Conservation (phyloP, 1,140 invertebrate species). For the Polyergus mexicanus region DNA sequence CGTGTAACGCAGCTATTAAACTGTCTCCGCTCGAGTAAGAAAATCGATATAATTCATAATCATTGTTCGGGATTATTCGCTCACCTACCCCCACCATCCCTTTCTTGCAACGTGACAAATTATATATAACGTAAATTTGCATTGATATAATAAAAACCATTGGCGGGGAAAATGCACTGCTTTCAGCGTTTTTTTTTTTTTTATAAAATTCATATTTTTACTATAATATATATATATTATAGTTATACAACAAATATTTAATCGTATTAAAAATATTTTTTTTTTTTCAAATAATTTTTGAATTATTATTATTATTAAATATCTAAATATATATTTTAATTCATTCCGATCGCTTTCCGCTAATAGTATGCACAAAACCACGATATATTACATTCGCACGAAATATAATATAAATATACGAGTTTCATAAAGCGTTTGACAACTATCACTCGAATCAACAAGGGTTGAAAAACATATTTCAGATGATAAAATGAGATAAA, state of each 20-base stretch:
- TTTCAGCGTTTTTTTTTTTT: background rate
- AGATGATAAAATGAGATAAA: background rate
- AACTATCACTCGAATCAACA: too few relatives aligned
- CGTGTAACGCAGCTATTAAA: background rate
- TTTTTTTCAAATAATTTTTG: too few relatives aligned
- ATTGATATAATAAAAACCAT: background rate
- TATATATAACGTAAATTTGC: constrained; percentile 20
- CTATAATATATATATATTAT: background rate
- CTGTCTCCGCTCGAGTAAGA: constrained; percentile 2
- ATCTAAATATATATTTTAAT: too few relatives aligned
- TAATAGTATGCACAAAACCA: too few relatives aligned
- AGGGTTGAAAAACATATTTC: too few relatives aligned
- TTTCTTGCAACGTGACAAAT: background rate
- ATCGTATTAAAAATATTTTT: too few relatives aligned
- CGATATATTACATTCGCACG: too few relatives aligned
- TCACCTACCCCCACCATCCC: background rate
- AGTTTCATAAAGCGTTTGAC: too few relatives aligned
- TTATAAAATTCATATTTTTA: background rate
- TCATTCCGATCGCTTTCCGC: too few relatives aligned
- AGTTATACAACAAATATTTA: too few relatives aligned
- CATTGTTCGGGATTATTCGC: background rate
- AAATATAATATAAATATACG: too few relatives aligned
- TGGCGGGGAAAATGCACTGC: background rate
- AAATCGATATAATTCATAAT: constrained; percentile 46
- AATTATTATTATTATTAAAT: too few relatives aligned